These are phyloP conservation scores for Mimumesa dahlbomi DNA, from an alignment of 2,888 invertebrate genomes.

Conservation along the genomic window DNA sequence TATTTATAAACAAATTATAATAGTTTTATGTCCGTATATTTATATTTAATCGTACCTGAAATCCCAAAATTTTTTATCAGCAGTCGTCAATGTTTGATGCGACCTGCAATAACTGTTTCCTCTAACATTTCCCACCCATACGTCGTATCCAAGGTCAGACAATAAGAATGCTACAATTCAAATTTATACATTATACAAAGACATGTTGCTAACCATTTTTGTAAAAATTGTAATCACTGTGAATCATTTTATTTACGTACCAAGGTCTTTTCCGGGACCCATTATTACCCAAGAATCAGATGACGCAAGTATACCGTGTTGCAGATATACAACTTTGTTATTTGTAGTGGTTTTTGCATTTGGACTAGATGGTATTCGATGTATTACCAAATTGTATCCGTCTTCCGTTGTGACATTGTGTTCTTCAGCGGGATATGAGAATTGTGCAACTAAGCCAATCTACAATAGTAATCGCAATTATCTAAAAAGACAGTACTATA, in stretches of 20 bases:
- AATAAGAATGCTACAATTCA: slow-evolving; percentile 80
- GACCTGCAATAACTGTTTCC: slow-evolving; percentile 81
- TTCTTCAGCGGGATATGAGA: slow-evolving; percentile 71
- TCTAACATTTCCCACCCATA: slow-evolving; percentile 83
- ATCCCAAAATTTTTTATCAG: slow-evolving; percentile 82
- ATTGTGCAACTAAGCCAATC: slow-evolving; percentile 65
- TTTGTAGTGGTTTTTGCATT: slow-evolving; percentile 43
- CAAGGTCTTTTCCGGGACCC: slow-evolving; percentile 72
- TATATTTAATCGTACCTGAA: too few relatives aligned
- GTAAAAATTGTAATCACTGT: too few relatives aligned
- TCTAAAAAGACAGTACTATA: slow-evolving; percentile 1
- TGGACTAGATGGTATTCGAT: slow-evolving; percentile 71
- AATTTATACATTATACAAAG: not conserved
- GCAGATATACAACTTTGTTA: slow-evolving; percentile 68
- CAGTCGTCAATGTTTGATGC: slow-evolving; percentile 79
- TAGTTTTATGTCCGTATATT: too few relatives aligned
- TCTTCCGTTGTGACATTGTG: slow-evolving; percentile 70
- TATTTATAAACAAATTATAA: too few relatives aligned
- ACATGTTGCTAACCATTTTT: not conserved
- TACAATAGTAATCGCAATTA: slow-evolving; percentile 17
- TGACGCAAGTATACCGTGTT: slow-evolving; percentile 69
- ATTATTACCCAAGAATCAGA: slow-evolving; percentile 73
- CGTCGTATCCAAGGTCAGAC: slow-evolving; percentile 84
- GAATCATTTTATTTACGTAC: too few relatives aligned
- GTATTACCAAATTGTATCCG: slow-evolving; percentile 69